Conservation (phyloP, 2,888 invertebrate genomes). For the Cancer borealis region DNA sequence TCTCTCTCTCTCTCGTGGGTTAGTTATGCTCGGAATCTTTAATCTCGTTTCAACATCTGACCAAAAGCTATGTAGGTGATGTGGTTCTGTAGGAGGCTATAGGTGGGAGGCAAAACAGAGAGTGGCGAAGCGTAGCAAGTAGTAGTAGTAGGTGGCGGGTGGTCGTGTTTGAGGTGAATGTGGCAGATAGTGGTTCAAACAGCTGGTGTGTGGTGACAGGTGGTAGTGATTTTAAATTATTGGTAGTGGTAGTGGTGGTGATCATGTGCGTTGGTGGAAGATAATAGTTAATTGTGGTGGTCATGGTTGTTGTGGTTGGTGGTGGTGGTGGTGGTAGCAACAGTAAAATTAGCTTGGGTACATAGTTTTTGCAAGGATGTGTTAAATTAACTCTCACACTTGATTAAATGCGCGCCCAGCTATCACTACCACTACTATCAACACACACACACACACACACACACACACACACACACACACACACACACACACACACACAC, state of each 20-base stretch:
- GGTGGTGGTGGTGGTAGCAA: neutral
- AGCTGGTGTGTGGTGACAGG: neutral
- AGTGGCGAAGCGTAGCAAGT: neutral
- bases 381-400: neutral
- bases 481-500: neutral
- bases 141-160: neutral
- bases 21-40: neutral
- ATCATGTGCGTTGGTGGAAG: neutral
- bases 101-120: neutral
- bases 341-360: neutral
- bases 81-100: neutral
- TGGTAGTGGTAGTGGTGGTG: neutral
- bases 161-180: neutral
- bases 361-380: neutral
- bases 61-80: neutral
- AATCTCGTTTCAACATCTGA: neutral
- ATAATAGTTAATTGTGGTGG: neutral
- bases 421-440: neutral
- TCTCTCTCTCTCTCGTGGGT: neutral
- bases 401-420: neutral
- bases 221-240: neutral
- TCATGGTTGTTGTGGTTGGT: neutral
- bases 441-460: neutral
- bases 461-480: constrained; percentile 1
- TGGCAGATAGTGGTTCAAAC: neutral